Base-by-base conservation (phyloP, 2,113 vertebrate genomes). In the Forbesichthys agassizii region DNA sequence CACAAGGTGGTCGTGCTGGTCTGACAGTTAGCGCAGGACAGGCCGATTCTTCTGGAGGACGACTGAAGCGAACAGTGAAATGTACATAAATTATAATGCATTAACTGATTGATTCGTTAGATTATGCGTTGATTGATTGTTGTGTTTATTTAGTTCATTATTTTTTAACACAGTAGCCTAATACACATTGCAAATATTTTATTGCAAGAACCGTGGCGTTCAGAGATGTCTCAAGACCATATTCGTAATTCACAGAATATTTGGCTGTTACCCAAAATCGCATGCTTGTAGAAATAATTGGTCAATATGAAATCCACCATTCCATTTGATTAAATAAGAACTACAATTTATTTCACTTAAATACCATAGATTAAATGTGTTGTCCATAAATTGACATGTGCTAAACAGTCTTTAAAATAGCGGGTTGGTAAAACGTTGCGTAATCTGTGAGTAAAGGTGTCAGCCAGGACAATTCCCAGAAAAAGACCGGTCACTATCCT, bases 11-110 rank as follows among this genome's bases (percentile, higher is more conserved):
- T 99, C 49, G 97, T 99, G 60, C 96, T 95, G 65, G 98, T 99
- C 77, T 98, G 97, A 87, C 98, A 99, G 80, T 98, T 99, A 51
- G 98, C 97, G 87, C 98, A 99, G 64, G 96, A 97, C 81, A 99
- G 84, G 53, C 98, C 98, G 76, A 99, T 93, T 74, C 98, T 92
- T 59, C 98, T 93, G 4, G 97, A 97, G 0, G 98, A 98, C 12
- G 98, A 96, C 98, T 99, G 63, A 69, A 20, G 52, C 6, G 59
- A 64, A 71, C 1, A 61, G 75, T 11, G 72, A 1, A 42, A 1
- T 65, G 36, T 49, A 47, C 13, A 46, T 20, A 49, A 42, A 52
- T 48, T 48, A 48, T 55, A 48, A 16, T 16, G 20, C 3, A 56
- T 9, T 20, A 56, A 56, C 20, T 10, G 36, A 42, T 42, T 42